phyloP scores from a whole-genome alignment of 2,113 vertebrate genomes.

The Psammodynastes pulverulentus region DNA sequence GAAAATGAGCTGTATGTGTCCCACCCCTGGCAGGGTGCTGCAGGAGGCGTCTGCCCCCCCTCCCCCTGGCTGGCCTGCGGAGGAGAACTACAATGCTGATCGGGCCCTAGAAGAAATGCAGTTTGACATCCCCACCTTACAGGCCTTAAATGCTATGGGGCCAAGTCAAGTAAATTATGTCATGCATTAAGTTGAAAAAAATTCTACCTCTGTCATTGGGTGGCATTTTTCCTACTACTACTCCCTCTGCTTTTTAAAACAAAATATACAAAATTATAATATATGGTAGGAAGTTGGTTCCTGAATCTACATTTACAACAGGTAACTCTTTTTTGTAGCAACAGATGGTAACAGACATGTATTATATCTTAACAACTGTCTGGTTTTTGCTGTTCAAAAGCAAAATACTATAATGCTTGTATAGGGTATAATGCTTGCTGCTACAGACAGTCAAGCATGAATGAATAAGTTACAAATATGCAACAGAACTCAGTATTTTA shows the following conservation, averaged over 20 bases:
- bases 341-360: not conserved
- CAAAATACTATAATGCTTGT: not conserved
- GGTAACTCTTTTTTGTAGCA: not conserved
- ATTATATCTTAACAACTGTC: not conserved
- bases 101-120: too few relatives aligned
- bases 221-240: not conserved
- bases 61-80: too few relatives aligned
- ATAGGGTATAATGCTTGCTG: not conserved
- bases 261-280: not conserved
- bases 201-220: not conserved
- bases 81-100: too few relatives aligned
- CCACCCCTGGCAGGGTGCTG: too few relatives aligned
- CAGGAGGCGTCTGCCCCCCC: too few relatives aligned
- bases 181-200: not conserved
- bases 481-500: not conserved
- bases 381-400: not conserved
- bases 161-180: not conserved
- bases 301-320: not conserved
- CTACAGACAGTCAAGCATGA: not conserved
- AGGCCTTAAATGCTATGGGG: not conserved
- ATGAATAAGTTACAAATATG: not conserved
- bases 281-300: not conserved
- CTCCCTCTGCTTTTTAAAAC: not conserved
- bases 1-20: too few relatives aligned
- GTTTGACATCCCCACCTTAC: too few relatives aligned